Evolutionary conservation across 2,797 vertebrate species (phyloP).

Genomic region (Enoplosus armatus): DNA sequence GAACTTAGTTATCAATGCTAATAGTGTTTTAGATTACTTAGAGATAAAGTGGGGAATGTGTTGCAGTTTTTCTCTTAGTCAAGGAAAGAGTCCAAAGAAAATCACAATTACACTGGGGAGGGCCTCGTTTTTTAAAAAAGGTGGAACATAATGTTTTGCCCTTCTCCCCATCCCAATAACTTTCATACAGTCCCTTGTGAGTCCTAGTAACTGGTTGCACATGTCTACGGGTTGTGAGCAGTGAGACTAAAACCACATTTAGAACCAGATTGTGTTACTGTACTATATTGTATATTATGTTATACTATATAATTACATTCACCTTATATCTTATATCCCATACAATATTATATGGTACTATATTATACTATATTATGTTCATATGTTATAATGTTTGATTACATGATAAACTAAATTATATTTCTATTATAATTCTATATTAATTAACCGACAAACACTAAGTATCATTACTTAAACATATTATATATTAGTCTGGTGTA

Average conservation of each 20-base stretch:
- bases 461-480: too few relatives aligned
- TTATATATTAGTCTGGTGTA: not conserved
- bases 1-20: not conserved
- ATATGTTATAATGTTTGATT: too few relatives aligned
- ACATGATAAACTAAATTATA: too few relatives aligned
- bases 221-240: not conserved
- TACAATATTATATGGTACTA: too few relatives aligned
- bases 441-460: too few relatives aligned
- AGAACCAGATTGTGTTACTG: too few relatives aligned
- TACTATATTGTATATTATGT: too few relatives aligned
- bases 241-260: not conserved
- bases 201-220: not conserved
- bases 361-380: too few relatives aligned
- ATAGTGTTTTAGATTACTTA: not conserved
- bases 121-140: not conserved
- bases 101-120: not conserved
- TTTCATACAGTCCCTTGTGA: accelerated
- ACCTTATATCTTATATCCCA: too few relatives aligned
- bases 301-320: too few relatives aligned
- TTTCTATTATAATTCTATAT: too few relatives aligned
- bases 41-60: not conserved
- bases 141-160: not conserved
- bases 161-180: not conserved
- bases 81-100: not conserved
- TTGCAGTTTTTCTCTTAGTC: not conserved